Evolutionary conservation across 2,113 vertebrate species (phyloP).

Genomic region (Eretmochelys imbricata): DNA sequence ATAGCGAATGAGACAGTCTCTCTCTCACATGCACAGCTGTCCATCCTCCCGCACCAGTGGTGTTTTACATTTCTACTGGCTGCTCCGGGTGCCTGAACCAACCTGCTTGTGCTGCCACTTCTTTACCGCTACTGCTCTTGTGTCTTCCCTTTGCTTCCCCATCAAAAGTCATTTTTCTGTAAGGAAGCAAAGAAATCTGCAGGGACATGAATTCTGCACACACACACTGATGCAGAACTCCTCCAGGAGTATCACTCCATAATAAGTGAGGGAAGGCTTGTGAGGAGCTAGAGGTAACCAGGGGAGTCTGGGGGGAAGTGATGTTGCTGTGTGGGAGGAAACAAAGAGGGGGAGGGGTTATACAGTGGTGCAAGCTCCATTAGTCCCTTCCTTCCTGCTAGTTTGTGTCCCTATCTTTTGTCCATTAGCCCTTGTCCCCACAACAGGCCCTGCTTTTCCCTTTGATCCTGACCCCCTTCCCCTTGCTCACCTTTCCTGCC

Average conservation of each 20-base stretch:
- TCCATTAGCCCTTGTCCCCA: constrained; percentile 16
- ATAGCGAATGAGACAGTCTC: too few relatives aligned
- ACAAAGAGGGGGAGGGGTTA: not conserved
- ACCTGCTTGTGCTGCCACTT: too few relatives aligned
- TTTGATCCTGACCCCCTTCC: not conserved
- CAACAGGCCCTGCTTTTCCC: not conserved
- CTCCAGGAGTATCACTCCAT: not conserved
- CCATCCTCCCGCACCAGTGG: too few relatives aligned
- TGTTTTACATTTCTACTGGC: too few relatives aligned
- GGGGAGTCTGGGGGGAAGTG: not conserved
- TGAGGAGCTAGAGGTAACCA: not conserved
- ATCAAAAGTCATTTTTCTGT: too few relatives aligned
- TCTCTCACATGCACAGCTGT: too few relatives aligned
- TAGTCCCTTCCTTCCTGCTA: constrained; percentile 16
- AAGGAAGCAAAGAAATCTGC: too few relatives aligned
- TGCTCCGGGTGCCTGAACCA: too few relatives aligned
- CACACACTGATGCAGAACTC: too few relatives aligned
- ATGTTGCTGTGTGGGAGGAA: not conserved
- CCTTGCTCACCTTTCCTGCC: constrained; percentile 36
- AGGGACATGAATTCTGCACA: too few relatives aligned
- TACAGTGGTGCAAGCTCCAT: not conserved
- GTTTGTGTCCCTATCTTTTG: not conserved
- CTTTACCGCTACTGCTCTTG: too few relatives aligned
- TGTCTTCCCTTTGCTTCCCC: too few relatives aligned
- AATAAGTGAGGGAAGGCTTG: not conserved